A percentile compares a stretch with the other conserved stretches of the same genome.
Evolutionary conservation across 2,113 vertebrate species (phyloP).

Genomic region (Calidris pygmaea): DNA sequence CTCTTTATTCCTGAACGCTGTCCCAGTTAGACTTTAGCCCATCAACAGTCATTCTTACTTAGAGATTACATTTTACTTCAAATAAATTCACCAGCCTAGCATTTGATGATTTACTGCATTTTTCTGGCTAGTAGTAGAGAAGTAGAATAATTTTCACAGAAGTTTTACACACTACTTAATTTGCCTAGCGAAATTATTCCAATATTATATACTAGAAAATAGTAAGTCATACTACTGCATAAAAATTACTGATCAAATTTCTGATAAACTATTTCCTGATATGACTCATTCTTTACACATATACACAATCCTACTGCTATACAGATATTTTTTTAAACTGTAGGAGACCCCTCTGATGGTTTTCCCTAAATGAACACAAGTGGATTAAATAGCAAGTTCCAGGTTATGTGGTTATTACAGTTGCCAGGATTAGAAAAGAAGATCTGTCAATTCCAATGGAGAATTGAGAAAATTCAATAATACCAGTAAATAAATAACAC

Average conservation of each 20-base stretch:
- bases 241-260: neutral
- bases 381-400: neutral
- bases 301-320: neutral
- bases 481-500: neutral
- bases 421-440: neutral
- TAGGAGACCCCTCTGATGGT: neutral
- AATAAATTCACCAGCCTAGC: neutral
- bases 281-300: fast-evolving
- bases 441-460: neutral
- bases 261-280: neutral
- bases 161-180: neutral
- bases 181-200: neutral
- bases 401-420: neutral
- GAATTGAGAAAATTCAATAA: neutral
- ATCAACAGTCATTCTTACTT: neutral
- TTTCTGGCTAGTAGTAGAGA: neutral
- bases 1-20: neutral
- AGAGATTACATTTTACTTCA: neutral
- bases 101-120: neutral
- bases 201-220: neutral
- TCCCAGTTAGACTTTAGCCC: neutral
- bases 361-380: neutral
- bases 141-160: neutral
- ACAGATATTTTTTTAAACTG: neutral
- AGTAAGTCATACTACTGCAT: neutral